A percentile compares a stretch with the other conserved stretches of the same genome.
phyloP scores from a whole-genome alignment of 2,888 invertebrate genomes.

The Melanargia galathea region DNA sequence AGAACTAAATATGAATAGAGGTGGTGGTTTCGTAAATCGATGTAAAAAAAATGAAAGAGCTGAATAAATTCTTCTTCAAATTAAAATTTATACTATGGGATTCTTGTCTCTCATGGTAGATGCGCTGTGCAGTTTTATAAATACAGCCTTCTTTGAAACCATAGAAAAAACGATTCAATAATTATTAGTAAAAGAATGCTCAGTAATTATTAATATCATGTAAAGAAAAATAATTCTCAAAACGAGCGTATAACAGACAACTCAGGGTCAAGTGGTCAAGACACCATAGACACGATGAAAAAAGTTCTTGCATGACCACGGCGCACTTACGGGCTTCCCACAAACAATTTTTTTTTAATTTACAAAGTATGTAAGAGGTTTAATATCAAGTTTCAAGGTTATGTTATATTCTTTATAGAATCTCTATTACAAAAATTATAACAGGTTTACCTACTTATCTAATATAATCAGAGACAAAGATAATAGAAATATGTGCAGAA shows the following conservation, averaged over 20 bases:
- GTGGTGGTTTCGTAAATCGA: too few relatives aligned
- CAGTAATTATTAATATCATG: neutral
- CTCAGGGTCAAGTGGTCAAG: conserved; percentile 9
- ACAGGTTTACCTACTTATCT: too few relatives aligned
- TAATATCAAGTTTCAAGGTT: neutral
- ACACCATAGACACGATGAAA: conserved; percentile 1
- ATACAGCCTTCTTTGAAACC: neutral
- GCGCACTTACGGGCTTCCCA: conserved; percentile 7
- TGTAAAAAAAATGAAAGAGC: too few relatives aligned
- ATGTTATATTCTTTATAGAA: neutral
- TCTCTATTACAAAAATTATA: neutral
- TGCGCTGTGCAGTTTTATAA: neutral
- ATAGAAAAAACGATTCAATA: neutral
- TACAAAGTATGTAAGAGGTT: neutral
- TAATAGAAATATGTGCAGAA: too few relatives aligned
- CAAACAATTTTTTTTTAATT: neutral
- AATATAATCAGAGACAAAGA: too few relatives aligned
- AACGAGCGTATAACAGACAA: neutral
- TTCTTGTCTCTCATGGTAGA: too few relatives aligned
- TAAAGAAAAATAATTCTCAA: neutral
- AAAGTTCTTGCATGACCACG: neutral
- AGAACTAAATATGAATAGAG: too few relatives aligned
- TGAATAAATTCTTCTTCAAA: too few relatives aligned
- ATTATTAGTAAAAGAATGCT: neutral
- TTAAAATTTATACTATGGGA: too few relatives aligned